Conservation (phyloP, 2,113 vertebrate species). For the Rallus limicola region DNA sequence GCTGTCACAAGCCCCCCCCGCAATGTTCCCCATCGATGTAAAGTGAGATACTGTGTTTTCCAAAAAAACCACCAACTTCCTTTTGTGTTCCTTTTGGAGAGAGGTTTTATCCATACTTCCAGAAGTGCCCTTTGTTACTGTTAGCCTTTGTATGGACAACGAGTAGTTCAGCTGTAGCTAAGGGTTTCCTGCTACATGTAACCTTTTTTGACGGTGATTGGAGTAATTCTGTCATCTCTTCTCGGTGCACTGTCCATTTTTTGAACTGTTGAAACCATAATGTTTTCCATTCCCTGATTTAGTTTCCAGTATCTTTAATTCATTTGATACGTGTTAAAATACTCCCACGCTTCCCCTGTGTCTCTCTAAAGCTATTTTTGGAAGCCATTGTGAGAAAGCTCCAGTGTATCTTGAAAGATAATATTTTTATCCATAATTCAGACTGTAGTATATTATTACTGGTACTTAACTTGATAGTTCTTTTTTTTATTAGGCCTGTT, state of each 20-base stretch:
- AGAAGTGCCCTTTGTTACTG: accelerated
- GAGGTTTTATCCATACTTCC: neutral
- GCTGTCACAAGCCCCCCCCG: neutral
- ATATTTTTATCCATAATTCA: neutral
- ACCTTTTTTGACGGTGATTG: neutral
- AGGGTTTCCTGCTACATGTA: neutral
- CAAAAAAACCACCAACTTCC: neutral
- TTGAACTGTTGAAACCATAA: neutral
- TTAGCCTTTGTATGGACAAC: neutral
- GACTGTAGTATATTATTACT: neutral
- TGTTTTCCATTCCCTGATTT: neutral
- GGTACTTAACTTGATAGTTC: neutral
- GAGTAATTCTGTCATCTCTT: neutral
- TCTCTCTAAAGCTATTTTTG: neutral
- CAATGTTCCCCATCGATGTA: neutral
- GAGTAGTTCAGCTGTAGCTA: neutral
- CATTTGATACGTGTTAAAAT: neutral
- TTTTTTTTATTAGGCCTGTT: neutral
- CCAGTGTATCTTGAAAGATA: neutral
- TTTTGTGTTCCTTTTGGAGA: neutral
- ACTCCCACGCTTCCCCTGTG: neutral
- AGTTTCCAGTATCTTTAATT: neutral
- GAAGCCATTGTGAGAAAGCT: neutral
- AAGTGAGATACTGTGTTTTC: neutral
- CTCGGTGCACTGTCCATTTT: neutral